These are phyloP conservation scores for Nannobrachium achirus DNA, from an alignment of 2,113 vertebrate genomes.

Conservation along the genomic window DNA sequence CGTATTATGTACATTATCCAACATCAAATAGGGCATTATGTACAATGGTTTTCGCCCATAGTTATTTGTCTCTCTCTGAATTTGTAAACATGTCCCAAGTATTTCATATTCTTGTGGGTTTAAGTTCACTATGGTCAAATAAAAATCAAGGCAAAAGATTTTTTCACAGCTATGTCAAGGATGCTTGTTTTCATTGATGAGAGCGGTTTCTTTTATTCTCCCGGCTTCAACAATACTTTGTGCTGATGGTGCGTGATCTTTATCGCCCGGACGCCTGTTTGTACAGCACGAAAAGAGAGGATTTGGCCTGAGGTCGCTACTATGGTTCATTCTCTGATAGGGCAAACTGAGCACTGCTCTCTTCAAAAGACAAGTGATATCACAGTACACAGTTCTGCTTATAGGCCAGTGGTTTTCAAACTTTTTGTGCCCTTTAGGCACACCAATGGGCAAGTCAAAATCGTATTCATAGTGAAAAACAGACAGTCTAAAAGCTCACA, in stretches of 20 bases:
- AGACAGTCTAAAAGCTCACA: too few species aligned
- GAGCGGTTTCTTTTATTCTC: constrained; percentile 75
- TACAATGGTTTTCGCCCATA: constrained; percentile 41
- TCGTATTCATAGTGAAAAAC: too few species aligned
- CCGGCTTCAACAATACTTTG: constrained; percentile 76
- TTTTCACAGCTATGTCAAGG: constrained; percentile 67
- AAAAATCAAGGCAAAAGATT: constrained; percentile 51
- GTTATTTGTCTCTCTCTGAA: constrained; percentile 49
- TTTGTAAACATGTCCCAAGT: constrained; percentile 40
- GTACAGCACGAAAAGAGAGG: constrained; percentile 74
- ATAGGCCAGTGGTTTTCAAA: neutral
- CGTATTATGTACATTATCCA: constrained; percentile 60
- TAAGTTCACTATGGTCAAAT: constrained; percentile 17
- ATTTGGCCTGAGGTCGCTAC: constrained; percentile 73
- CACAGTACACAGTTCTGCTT: constrained; percentile 51
- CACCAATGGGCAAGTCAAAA: too few species aligned
- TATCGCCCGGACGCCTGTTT: constrained; percentile 74
- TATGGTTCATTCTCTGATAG: constrained; percentile 64
- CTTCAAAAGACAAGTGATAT: constrained; percentile 47
- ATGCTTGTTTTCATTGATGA: constrained; percentile 78
- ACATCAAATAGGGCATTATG: constrained; percentile 49
- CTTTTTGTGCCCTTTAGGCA: too few species aligned
- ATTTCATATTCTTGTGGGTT: constrained; percentile 31
- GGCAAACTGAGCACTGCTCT: constrained; percentile 58
- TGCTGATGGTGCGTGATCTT: constrained; percentile 79